Conservation (phyloP, 2,797 vertebrate species). For the Harpagifer antarcticus region DNA sequence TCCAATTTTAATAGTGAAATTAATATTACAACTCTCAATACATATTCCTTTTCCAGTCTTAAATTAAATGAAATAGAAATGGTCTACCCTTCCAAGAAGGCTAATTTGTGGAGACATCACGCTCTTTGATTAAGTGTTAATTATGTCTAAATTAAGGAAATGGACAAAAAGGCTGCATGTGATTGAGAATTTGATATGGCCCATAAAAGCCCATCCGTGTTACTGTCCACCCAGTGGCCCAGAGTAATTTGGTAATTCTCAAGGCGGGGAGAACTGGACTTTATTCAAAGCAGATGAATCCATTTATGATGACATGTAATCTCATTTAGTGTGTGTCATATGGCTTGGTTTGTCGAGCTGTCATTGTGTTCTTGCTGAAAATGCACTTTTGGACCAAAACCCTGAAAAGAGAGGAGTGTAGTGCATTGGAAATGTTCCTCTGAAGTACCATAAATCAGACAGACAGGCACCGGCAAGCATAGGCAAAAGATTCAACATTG, state of each 20-base stretch:
- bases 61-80: slow-evolving; percentile 17
- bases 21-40: slow-evolving; percentile 17
- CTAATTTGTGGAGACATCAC: slow-evolving; percentile 1
- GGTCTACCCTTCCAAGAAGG: background rate
- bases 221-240: slow-evolving; percentile 22
- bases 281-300: slow-evolving; percentile 66
- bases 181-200: slow-evolving; percentile 29
- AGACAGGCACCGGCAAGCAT: slow-evolving; percentile 52
- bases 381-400: slow-evolving; percentile 68
- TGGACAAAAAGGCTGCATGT: slow-evolving; percentile 22
- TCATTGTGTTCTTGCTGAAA: slow-evolving; percentile 69
- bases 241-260: slow-evolving; percentile 52
- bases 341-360: slow-evolving; percentile 57
- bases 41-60: slow-evolving; percentile 12
- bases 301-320: slow-evolving; percentile 69
- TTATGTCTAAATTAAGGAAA: slow-evolving; percentile 13
- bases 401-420: slow-evolving; percentile 26
- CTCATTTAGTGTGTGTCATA: slow-evolving; percentile 64
- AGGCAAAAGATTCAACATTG: slow-evolving; percentile 41
- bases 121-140: slow-evolving; percentile 11
- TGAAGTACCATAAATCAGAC: slow-evolving; percentile 73
- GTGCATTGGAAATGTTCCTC: slow-evolving; percentile 47
- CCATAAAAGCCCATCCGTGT: slow-evolving; percentile 12
- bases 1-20: slow-evolving; percentile 42
- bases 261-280: slow-evolving; percentile 36